Conservation (phyloP, 2,113 vertebrate species). For the Rhinoderma darwinii region DNA sequence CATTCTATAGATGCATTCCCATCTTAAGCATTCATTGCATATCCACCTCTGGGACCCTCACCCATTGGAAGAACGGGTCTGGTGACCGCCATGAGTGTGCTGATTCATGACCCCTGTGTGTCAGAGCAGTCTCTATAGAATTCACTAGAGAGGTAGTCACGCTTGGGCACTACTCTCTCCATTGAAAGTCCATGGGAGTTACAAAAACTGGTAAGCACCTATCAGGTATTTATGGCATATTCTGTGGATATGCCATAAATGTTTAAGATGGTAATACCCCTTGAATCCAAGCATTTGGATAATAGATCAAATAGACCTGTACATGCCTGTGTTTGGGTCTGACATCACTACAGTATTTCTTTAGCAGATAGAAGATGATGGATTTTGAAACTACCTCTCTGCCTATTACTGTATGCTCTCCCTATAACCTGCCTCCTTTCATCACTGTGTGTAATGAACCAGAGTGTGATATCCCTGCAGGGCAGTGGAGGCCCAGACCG, state of each 20-base stretch:
- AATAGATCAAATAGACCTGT: background rate
- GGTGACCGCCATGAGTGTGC: too few species aligned
- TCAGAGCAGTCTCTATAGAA: background rate
- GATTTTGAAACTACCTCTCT: background rate
- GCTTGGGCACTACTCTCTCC: background rate
- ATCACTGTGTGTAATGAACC: slow-evolving; percentile 52
- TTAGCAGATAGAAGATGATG: background rate
- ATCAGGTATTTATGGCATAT: background rate
- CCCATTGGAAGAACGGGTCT: too few species aligned
- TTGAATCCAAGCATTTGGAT: too few species aligned
- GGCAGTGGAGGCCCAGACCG: slow-evolving; percentile 27
- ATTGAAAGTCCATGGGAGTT: background rate
- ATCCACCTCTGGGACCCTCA: too few species aligned
- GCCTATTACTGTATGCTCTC: slow-evolving; percentile 13
- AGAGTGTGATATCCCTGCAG: slow-evolving; percentile 38
- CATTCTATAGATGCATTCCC: too few species aligned
- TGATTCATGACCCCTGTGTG: too few species aligned
- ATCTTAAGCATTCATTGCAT: background rate
- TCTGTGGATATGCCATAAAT: too few species aligned
- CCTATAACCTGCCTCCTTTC: slow-evolving; percentile 14
- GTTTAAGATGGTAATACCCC: too few species aligned
- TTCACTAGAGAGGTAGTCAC: background rate
- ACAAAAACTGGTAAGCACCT: background rate
- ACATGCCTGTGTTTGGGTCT: background rate
- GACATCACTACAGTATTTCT: background rate